These are phyloP conservation scores for Drosophila ohnishii DNA, from an alignment of 1,140 invertebrate genomes.

Conservation along the genomic window DNA sequence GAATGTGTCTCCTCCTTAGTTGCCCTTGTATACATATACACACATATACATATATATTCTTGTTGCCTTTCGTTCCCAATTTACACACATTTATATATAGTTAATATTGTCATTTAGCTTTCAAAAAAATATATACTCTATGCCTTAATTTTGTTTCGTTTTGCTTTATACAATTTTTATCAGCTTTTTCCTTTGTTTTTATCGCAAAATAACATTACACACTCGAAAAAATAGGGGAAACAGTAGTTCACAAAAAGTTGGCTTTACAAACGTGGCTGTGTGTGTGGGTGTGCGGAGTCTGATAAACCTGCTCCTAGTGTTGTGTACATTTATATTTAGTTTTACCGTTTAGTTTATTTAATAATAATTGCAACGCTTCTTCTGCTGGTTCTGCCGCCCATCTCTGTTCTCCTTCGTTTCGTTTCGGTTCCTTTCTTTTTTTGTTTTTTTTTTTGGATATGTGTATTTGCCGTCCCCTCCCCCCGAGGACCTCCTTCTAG, in stretches of 20 bases:
- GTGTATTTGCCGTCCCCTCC: constrained; percentile 36
- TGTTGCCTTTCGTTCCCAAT: constrained; percentile 22
- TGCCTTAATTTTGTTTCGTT: constrained; percentile 50
- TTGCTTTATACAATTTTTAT: constrained; percentile 42
- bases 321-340: constrained; percentile 54
- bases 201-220: constrained; percentile 39
- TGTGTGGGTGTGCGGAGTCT: constrained; percentile 19
- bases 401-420: neutral
- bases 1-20: constrained; percentile 38
- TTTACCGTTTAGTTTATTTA: constrained; percentile 49
- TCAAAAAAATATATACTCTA: constrained; percentile 74
- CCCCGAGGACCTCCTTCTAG: constrained; percentile 38
- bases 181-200: constrained; percentile 6
- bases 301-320: constrained; percentile 21
- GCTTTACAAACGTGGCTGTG: constrained; percentile 52
- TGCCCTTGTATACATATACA: constrained; percentile 36
- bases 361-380: constrained; percentile 74
- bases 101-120: constrained; percentile 80
- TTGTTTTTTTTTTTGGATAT: constrained; percentile 50
- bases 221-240: constrained; percentile 23
- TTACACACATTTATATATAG: constrained; percentile 55
- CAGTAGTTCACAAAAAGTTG: constrained; percentile 41
- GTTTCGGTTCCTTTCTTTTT: constrained; percentile 16
- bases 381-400: constrained; percentile 6
- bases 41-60: constrained; percentile 2